Percentiles rank a stretch among this genome's conserved stretches.
Conservation (phyloP, 2,888 invertebrate species). For the Dasypolia templi region DNA sequence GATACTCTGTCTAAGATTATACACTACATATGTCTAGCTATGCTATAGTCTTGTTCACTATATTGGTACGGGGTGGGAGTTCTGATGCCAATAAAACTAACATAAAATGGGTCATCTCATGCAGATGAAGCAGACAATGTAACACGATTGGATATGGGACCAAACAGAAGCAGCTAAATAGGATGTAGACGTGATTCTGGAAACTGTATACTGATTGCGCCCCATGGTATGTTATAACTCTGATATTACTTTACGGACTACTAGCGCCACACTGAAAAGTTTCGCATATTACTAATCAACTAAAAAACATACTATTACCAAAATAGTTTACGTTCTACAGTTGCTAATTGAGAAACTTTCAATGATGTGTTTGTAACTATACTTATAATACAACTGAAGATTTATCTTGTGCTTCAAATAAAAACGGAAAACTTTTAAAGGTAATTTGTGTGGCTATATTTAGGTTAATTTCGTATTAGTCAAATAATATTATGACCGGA, state of each 20-base stretch:
- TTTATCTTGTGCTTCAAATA: conserved; percentile 32
- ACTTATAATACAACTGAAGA: conserved; percentile 1
- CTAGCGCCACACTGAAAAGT: conserved; percentile 15
- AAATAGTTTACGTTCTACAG: conserved; percentile 45
- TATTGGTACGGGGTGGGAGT: background rate
- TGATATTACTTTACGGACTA: conserved; percentile 1
- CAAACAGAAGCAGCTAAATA: background rate
- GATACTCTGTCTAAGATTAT: too few relatives aligned
- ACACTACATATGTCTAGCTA: too few relatives aligned
- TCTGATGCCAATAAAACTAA: too few relatives aligned
- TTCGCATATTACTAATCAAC: background rate
- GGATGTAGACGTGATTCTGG: background rate
- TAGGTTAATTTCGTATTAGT: conserved; percentile 15
- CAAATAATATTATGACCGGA: conserved; percentile 79
- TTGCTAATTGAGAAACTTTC: conserved; percentile 56
- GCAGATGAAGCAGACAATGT: too few relatives aligned
- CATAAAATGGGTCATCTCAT: background rate
- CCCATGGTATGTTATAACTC: background rate
- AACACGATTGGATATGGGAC: background rate
- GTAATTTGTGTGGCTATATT: conserved; percentile 30
- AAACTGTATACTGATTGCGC: too few relatives aligned
- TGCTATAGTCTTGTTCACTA: background rate
- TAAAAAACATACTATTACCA: conserved; percentile 5
- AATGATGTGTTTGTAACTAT: conserved; percentile 26
- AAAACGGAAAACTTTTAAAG: conserved; percentile 41